Base-by-base conservation (phyloP, 1,140 invertebrate genomes). In the Orchestia grillus region DNA sequence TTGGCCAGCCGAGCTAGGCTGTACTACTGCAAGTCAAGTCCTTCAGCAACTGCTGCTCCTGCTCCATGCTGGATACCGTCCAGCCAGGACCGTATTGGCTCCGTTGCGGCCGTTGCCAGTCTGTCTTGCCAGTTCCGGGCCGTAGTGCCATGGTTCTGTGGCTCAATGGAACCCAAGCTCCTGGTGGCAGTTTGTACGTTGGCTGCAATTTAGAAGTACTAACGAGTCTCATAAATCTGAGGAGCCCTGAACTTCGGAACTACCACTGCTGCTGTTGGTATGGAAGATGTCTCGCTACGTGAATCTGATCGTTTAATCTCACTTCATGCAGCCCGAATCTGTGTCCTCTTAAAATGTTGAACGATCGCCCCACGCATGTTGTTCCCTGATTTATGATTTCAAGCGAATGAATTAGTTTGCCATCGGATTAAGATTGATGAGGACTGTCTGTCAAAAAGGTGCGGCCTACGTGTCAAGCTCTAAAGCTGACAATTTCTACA, bases 201-300 rank as follows among this genome's bases (percentile, higher is more conserved):
- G 43, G 92, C 44, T 44, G 92, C 92, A 94, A 94, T 94, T 94
- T 94, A 94, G 92, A 94, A 94, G 92, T 94, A 94, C 92, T 94
- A 94, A 94, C 92, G 92, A 94, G 92, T 19, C 43, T 94, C 92
- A 94, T 94, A 94, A 94, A 94, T 94, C 92, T 42, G 92, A 94
- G 44, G 44, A 94, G 44, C 43, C 44, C 92, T 94, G 92, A 94
- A 94, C 43, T 94, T 94, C 47, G 92, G 44, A 94, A 94, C 92
- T 94, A 47, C 43, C 28, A 91, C 41, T 43, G 92, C 92, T 47
- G 41, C 41, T 90, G 88, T 90, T 90, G 88, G 88, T 90, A 45
- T 94, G 43, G 92, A 45, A 40, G 92, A 47, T 19, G 36, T 94
- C 44, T 45, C 92, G 43, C 43, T n/a, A 94, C 92, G 47, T 94